Conservation (phyloP, 2,888 invertebrate species). For the Sarcophaga caerulescens region DNA sequence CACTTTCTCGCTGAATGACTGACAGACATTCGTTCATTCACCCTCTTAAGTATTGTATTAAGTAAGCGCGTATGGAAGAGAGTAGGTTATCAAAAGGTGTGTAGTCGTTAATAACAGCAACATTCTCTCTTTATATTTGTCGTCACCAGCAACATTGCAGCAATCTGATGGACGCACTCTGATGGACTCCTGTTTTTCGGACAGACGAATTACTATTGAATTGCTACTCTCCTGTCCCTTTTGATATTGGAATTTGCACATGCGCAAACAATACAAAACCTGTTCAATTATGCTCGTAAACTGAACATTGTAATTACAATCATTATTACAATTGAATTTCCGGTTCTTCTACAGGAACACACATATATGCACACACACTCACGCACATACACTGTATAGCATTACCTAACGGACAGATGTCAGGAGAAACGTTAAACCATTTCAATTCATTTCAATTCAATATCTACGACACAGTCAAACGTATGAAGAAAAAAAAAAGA, state of each 20-base stretch:
- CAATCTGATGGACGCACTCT: too few relatives aligned
- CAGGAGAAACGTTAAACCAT: constrained; percentile 63
- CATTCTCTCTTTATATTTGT: constrained; percentile 37
- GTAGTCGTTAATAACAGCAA: constrained; percentile 11
- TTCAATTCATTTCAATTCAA: constrained; percentile 28
- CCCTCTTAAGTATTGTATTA: constrained; percentile 3
- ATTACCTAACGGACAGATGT: constrained; percentile 65
- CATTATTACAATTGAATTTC: constrained; percentile 79
- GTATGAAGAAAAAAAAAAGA: constrained; percentile 76
- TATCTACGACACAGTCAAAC: constrained; percentile 69
- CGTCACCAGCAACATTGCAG: constrained; percentile 8
- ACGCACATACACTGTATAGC: neutral
- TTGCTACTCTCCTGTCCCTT: constrained; percentile 2
- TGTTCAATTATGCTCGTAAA: constrained; percentile 56
- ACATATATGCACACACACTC: constrained; percentile 25
- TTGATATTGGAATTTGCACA: constrained; percentile 58
- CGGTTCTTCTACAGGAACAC: constrained; percentile 71
- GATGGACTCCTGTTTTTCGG: constrained; percentile 35
- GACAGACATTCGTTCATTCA: neutral
- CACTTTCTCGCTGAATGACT: constrained; percentile 27
- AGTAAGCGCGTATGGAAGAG: constrained; percentile 7
- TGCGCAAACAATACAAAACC: constrained; percentile 55
- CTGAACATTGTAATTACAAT: constrained; percentile 77
- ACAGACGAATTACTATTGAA: neutral
- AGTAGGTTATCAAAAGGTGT: constrained; percentile 50